Percentiles rank a stretch among this genome's conserved stretches.
Conservation (phyloP, 2,888 invertebrate species). For the Bibio marci region DNA sequence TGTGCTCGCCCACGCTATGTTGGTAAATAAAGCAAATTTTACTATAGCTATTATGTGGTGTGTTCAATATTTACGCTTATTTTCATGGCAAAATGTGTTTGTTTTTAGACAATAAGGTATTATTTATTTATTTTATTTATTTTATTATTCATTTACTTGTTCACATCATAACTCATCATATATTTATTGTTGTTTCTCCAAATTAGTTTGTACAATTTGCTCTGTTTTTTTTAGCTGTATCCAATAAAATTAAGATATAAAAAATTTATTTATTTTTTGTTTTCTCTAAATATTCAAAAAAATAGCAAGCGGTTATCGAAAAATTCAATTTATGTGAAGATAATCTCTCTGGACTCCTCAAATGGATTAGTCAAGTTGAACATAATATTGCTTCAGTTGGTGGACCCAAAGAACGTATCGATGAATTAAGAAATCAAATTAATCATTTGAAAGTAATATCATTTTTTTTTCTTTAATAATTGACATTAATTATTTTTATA, state of each 20-base stretch:
- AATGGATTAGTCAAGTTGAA: slow-evolving; percentile 77
- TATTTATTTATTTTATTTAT: no score
- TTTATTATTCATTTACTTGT: no score
- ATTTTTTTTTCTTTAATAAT: neutral
- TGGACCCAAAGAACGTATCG: slow-evolving; percentile 69
- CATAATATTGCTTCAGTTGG: slow-evolving; percentile 70
- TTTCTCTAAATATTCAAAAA: slow-evolving; percentile 4
- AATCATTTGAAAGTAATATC: slow-evolving; percentile 60
- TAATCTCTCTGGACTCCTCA: slow-evolving; percentile 62
- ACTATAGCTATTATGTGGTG: no score
- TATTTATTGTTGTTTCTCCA: no score
- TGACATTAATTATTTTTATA: neutral
- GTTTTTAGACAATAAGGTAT: no score
- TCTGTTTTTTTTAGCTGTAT: neutral
- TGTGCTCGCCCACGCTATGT: no score
- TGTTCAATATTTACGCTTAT: no score
- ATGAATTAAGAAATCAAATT: slow-evolving; percentile 76
- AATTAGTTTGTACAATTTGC: no score
- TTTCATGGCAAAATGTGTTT: no score
- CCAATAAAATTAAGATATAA: no score
- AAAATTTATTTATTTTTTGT: slow-evolving; percentile 3
- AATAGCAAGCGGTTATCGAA: slow-evolving; percentile 87
- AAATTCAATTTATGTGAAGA: slow-evolving; percentile 85
- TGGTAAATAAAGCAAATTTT: no score
- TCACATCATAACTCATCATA: no score